Evolutionary conservation across 1,140 invertebrate species (phyloP).

Genomic region (Gryon sp.): DNA sequence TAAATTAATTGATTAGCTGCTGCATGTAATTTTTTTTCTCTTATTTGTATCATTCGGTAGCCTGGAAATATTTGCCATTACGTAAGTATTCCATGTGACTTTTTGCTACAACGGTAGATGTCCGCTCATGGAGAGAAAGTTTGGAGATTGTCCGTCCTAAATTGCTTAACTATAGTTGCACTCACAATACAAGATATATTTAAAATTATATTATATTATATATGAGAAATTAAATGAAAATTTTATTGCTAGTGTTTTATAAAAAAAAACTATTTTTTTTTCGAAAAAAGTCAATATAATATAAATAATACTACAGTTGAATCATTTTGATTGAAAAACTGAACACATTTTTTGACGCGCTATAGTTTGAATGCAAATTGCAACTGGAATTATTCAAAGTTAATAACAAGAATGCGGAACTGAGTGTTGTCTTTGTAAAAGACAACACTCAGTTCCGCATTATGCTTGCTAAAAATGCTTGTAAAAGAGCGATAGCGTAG

Average conservation of each 20-base stretch:
- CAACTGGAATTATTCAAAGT: slow-evolving; percentile 33
- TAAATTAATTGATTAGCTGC: slow-evolving; percentile 5
- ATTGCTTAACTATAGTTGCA: slow-evolving; percentile 61
- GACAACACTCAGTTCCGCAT: no score
- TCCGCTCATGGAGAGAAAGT: slow-evolving; percentile 66
- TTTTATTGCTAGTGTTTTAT: no score
- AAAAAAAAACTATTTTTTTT: no score
- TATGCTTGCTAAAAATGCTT: no score
- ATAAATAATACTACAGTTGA: no score
- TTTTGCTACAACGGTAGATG: slow-evolving; percentile 61
- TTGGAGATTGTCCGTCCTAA: slow-evolving; percentile 64
- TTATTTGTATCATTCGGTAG: slow-evolving; percentile 50
- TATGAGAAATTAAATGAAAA: no score
- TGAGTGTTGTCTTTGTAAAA: slow-evolving; percentile 7
- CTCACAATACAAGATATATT: slow-evolving; percentile 52
- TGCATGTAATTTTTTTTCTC: slow-evolving; percentile 40
- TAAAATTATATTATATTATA: no score
- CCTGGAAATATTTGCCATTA: slow-evolving; percentile 60
- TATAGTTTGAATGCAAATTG: no score
- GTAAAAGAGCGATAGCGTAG: slow-evolving; percentile 47
- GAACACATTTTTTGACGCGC: no score
- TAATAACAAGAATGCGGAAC: slow-evolving; percentile 31
- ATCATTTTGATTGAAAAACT: no score
- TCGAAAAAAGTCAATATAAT: no score
- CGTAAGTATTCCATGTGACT: slow-evolving; percentile 45